These are phyloP conservation scores for Pterocles gutturalis DNA, from an alignment of 2,113 vertebrate species.

Conservation along the genomic window DNA sequence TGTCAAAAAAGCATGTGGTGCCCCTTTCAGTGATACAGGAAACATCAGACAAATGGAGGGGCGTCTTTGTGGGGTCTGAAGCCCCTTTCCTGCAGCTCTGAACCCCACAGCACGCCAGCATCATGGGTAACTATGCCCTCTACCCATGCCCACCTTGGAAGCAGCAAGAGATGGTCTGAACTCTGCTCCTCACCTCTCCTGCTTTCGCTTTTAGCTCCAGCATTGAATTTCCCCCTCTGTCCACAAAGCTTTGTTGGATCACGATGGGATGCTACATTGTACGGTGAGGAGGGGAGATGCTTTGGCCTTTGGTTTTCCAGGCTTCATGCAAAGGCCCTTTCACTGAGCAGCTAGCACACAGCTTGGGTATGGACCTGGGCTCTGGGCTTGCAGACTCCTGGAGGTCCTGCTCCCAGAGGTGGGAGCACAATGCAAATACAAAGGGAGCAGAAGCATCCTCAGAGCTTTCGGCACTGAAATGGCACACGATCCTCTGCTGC, in stretches of 20 bases:
- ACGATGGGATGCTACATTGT: neutral
- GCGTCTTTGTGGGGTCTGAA: neutral
- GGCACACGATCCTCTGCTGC: neutral
- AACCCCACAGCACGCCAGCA: neutral
- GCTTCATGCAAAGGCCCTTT: neutral
- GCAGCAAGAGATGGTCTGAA: neutral
- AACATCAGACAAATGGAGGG: rapidly evolving
- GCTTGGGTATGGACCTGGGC: rapidly evolving
- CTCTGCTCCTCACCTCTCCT: neutral
- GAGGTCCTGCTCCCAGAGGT: neutral
- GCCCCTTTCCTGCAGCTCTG: neutral
- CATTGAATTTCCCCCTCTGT: neutral
- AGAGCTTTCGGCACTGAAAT: neutral
- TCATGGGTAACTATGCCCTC: rapidly evolving
- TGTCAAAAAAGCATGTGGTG: neutral
- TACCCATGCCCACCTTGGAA: neutral
- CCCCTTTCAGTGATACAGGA: neutral
- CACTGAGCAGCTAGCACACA: neutral
- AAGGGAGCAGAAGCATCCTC: neutral
- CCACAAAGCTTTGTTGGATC: neutral
- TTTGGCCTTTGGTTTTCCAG: neutral
- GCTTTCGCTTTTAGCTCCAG: neutral
- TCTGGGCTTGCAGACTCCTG: rapidly evolving
- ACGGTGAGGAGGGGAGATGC: rapidly evolving
- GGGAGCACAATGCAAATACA: neutral